phyloP scores from a whole-genome alignment of 2,113 vertebrate species.

The Aleadryas rufinucha region DNA sequence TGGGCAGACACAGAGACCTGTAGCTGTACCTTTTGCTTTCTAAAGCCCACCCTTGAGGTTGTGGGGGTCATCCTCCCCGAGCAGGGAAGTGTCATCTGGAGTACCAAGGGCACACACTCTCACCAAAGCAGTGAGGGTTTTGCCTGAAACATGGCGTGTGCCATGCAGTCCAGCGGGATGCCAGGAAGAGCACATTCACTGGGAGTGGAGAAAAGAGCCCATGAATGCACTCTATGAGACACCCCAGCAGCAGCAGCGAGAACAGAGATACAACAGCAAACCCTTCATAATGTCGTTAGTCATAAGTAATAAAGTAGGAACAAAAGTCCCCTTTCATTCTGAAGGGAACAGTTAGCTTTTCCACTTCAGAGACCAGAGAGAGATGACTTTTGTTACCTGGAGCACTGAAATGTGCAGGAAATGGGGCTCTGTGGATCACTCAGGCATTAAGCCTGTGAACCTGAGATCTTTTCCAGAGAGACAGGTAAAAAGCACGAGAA shows the following conservation, averaged over 20 bases:
- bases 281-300: slow-evolving; percentile 43
- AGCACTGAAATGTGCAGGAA: slow-evolving; percentile 66
- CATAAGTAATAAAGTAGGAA: slow-evolving; percentile 76
- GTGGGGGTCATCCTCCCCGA: background rate
- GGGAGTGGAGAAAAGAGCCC: background rate
- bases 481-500: background rate
- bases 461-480: slow-evolving; percentile 62
- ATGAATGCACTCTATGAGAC: background rate
- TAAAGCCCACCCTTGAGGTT: background rate
- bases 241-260: background rate
- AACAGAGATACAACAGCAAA: background rate
- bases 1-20: accelerated
- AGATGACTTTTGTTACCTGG: slow-evolving; percentile 76
- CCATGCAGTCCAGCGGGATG: background rate
- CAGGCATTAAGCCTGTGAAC: slow-evolving; percentile 75
- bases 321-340: slow-evolving; percentile 77
- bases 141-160: background rate
- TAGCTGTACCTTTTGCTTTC: background rate
- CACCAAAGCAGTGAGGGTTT: background rate
- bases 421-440: slow-evolving; percentile 64
- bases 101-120: background rate
- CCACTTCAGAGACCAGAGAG: slow-evolving; percentile 80
- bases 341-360: slow-evolving; percentile 77
- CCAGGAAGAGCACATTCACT: background rate
- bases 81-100: background rate